phyloP scores from a whole-genome alignment of 2,888 invertebrate species.

The Diarsia mendica region DNA sequence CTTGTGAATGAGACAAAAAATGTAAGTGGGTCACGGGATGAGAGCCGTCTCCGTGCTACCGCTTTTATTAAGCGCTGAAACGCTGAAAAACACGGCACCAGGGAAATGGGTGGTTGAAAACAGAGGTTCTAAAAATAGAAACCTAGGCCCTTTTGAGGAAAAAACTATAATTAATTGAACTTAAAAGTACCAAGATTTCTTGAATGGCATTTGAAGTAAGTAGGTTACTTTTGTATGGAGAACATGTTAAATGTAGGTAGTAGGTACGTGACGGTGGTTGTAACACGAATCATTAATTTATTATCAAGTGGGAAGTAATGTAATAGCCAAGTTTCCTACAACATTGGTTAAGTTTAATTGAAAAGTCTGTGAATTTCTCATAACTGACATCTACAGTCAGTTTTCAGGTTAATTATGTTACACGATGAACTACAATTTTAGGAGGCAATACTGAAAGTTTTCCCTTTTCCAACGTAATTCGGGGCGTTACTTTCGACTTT shows the following conservation, averaged over 20 bases:
- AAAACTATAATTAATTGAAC: slow-evolving; percentile 75
- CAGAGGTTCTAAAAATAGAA: slow-evolving; percentile 81
- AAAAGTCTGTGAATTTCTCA: slow-evolving; percentile 17
- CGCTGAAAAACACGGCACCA: slow-evolving; percentile 75
- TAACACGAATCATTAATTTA: neutral
- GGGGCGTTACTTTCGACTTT: slow-evolving; percentile 9
- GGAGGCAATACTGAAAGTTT: slow-evolving; percentile 9
- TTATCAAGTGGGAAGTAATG: slow-evolving; percentile 3
- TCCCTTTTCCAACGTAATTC: neutral
- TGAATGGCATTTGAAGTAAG: neutral
- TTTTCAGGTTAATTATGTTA: slow-evolving; percentile 27
- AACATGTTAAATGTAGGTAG: neutral
- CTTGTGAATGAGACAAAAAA: slow-evolving; percentile 71
- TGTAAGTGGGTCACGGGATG: slow-evolving; percentile 88
- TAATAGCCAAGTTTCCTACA: neutral
- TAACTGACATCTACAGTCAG: slow-evolving; percentile 19
- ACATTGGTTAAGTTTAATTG: slow-evolving; percentile 9
- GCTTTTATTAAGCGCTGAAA: slow-evolving; percentile 82
- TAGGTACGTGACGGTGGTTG: too few relatives aligned
- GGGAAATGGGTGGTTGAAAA: slow-evolving; percentile 78
- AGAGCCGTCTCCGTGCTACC: slow-evolving; percentile 79
- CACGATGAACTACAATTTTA: slow-evolving; percentile 7
- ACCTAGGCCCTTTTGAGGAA: slow-evolving; percentile 65
- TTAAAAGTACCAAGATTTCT: slow-evolving; percentile 29
- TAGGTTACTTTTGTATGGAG: neutral